These are phyloP conservation scores for Andricus curvator DNA, from an alignment of 2,888 invertebrate genomes.

Conservation along the genomic window DNA sequence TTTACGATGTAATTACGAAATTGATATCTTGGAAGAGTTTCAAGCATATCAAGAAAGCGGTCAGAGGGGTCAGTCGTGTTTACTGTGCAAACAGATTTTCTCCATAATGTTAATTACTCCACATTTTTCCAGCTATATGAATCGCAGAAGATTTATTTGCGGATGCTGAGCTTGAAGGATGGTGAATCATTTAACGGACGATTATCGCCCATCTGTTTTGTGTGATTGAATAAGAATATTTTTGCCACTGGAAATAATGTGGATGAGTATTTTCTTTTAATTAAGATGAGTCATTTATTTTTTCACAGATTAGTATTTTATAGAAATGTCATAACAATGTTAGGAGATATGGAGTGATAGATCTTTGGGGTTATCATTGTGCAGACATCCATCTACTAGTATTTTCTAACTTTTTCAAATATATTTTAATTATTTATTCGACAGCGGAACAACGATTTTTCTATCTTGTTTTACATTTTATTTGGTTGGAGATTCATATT, in stretches of 20 bases:
- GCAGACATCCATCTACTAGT: not conserved
- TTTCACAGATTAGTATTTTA: slow-evolving; percentile 16
- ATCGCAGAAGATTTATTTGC: slow-evolving; percentile 27
- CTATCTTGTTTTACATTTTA: too few relatives aligned
- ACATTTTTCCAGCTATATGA: slow-evolving; percentile 15
- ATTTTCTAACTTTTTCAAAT: not conserved
- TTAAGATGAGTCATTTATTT: slow-evolving; percentile 25
- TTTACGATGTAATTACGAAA: slow-evolving; percentile 32
- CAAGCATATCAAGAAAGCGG: slow-evolving; percentile 6
- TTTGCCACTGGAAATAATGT: slow-evolving; percentile 6
- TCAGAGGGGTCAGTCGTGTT: slow-evolving; percentile 26
- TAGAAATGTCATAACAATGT: slow-evolving; percentile 5
- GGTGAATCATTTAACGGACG: slow-evolving; percentile 34
- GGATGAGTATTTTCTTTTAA: slow-evolving; percentile 10
- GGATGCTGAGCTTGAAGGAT: not conserved
- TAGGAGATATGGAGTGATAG: slow-evolving; percentile 1
- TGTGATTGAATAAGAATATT: slow-evolving; percentile 21
- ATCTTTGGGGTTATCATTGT: slow-evolving; percentile 15
- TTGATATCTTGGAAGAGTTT: slow-evolving; percentile 18
- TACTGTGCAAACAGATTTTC: slow-evolving; percentile 16
- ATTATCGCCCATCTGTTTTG: slow-evolving; percentile 36
- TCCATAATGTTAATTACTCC: slow-evolving; percentile 18
- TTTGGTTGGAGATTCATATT: too few relatives aligned
- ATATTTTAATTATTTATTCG: not conserved
- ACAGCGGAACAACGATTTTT: too few relatives aligned